Evolutionary conservation across 2,888 invertebrate genomes (phyloP).

Genomic region (Omphaloscelis lunosa): DNA sequence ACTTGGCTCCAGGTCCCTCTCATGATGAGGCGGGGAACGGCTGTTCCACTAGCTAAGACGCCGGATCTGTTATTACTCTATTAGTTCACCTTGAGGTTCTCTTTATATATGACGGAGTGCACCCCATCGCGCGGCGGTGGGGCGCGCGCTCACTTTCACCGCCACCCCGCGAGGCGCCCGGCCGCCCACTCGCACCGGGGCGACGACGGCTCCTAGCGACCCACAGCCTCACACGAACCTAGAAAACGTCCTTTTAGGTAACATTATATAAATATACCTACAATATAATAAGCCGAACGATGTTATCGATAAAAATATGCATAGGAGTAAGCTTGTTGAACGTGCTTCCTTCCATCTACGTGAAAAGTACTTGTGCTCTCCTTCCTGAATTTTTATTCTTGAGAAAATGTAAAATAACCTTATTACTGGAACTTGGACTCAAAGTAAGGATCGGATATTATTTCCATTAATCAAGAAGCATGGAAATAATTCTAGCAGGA

Average conservation of each 20-base stretch:
- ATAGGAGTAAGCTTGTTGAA: not conserved
- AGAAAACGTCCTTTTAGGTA: not conserved
- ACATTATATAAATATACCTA: not conserved
- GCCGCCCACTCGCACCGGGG: constrained; percentile 30
- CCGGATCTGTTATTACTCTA: constrained; percentile 86
- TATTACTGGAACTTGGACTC: not conserved
- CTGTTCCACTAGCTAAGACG: constrained; percentile 82
- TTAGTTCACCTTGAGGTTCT: constrained; percentile 78
- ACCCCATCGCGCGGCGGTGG: constrained; percentile 79
- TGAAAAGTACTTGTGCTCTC: not conserved
- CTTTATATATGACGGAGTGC: constrained; percentile 83
- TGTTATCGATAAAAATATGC: not conserved
- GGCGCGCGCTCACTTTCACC: constrained; percentile 82
- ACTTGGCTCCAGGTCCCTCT: constrained; percentile 91
- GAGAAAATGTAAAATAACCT: not conserved
- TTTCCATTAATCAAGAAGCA: not conserved
- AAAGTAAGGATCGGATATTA: not conserved
- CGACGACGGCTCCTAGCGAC: constrained; percentile 54
- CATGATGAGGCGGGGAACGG: constrained; percentile 89
- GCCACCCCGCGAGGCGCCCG: constrained; percentile 69
- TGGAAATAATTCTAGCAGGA: not conserved
- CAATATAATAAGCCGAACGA: not conserved
- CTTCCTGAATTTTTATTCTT: not conserved
- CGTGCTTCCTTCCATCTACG: not conserved
- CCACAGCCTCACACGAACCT: not conserved